Evolutionary conservation across 2,113 vertebrate species (phyloP).

Genomic region (Pantherophis guttatus): DNA sequence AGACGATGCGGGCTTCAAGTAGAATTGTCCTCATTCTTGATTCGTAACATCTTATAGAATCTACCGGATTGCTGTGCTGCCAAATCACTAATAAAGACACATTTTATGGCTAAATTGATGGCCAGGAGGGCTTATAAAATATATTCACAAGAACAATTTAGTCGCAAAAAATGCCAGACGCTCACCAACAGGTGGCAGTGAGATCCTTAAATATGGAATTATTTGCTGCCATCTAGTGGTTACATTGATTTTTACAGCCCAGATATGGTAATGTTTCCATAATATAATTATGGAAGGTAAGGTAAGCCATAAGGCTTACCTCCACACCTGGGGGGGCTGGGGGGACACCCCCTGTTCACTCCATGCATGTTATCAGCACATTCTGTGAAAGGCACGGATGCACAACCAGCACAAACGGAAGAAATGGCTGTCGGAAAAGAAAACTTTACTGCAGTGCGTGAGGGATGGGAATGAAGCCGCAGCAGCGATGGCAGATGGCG

Average conservation of each 20-base stretch:
- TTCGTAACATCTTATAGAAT: background rate
- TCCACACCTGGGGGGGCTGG: background rate
- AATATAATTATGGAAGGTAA: background rate
- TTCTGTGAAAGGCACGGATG: background rate
- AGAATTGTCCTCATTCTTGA: background rate
- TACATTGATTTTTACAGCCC: background rate
- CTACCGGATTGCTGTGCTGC: background rate
- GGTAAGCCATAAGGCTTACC: too few species aligned
- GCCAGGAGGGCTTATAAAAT: background rate
- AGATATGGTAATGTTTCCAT: background rate
- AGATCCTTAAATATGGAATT: background rate
- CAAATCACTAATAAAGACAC: background rate
- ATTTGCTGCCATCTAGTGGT: background rate
- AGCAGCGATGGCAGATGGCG: constrained; percentile 48
- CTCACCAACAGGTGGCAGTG: background rate
- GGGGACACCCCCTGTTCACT: background rate
- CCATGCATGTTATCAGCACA: background rate
- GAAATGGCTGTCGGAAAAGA: background rate
- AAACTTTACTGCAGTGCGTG: background rate
- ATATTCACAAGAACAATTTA: background rate
- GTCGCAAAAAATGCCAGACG: background rate
- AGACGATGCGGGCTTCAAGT: background rate
- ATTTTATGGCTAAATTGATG: background rate
- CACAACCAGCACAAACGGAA: background rate
- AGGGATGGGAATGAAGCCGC: background rate